Evolutionary conservation across 35 echinoderm and acorn worm species (phyloP), one percentile per base, ranked within the genome.

Genomic region (Amphiura filiformis): DNA sequence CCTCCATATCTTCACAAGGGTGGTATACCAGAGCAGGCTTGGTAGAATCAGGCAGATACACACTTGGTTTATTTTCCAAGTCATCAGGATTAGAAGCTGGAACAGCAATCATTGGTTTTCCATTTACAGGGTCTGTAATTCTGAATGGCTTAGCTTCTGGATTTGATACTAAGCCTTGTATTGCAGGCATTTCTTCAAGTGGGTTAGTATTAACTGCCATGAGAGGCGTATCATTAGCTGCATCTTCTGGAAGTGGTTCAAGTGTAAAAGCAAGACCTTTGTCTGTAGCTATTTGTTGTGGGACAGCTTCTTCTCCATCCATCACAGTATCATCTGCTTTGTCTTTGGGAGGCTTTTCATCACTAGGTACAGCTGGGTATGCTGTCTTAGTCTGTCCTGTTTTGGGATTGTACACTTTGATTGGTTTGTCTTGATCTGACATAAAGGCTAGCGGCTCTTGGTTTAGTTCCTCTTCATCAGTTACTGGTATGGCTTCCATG

Each of bases 51-150:
- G 79, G 75, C 15, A 91, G 31, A 56, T 56, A 91, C 20, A 82
- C 83, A 38, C 56, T 86, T 85, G 23, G 77, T 42, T 30, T 64
- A 49, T 28, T 22, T 85, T 77, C 13, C 78, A 36, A 34, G 85
- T 35, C 38, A 84, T 42, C 13, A 35, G 30, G 39, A 31, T 84
- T 35, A 79, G 61, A 47, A 70, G 76, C 79, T 57, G 89, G 83
- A 40, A 83, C 57, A 39, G 82, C 89, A 38, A 77, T 41, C 89
- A 91, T 85, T 17, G 49, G 36, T 22, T 92, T 75, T 11, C 90
- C 90, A 38, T 77, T 81, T 33, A 76, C 81, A n/a, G 84, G 90
- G 75, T 92, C 90, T 41, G 39, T 39, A 13, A 92, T 78, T 13
- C 42, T 13, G 5, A 92, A 4, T 39, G 90, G 84, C 49, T 80